These are phyloP conservation scores for Hiodon tergisus DNA, from an alignment of 2,113 vertebrate species.

Conservation along the genomic window DNA sequence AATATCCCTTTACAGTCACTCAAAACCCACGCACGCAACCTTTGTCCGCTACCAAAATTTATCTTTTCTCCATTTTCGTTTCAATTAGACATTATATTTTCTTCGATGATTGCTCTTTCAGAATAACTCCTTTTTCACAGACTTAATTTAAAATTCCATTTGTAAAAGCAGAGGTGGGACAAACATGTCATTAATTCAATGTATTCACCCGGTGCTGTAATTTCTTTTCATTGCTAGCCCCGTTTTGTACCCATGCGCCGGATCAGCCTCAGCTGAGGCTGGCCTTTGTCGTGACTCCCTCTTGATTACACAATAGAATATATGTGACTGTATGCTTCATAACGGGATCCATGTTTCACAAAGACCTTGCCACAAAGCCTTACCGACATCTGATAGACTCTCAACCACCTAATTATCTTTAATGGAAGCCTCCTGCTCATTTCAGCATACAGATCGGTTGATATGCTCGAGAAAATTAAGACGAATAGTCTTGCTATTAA, in stretches of 20 bases:
- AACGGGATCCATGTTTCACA: slow-evolving; percentile 21
- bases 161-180: slow-evolving; percentile 4
- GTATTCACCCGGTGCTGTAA: background rate
- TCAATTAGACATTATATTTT: too few relatives aligned
- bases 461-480: slow-evolving; percentile 67
- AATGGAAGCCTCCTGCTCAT: slow-evolving; percentile 74
- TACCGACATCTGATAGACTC: slow-evolving; percentile 56
- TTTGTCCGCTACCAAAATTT: background rate
- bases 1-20: background rate
- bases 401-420: slow-evolving; percentile 72
- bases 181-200: background rate
- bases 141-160: background rate
- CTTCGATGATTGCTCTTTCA: background rate
- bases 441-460: slow-evolving; percentile 68
- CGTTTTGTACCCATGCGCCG: background rate
- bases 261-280: background rate
- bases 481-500: slow-evolving; percentile 60
- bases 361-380: slow-evolving; percentile 39
- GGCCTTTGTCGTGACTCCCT: background rate
- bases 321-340: background rate
- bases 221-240: background rate
- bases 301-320: background rate
- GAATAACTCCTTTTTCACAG: background rate
- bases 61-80: background rate
- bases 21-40: background rate